Conservation (phyloP, 1,140 invertebrate species). For the Phortica variegata region DNA sequence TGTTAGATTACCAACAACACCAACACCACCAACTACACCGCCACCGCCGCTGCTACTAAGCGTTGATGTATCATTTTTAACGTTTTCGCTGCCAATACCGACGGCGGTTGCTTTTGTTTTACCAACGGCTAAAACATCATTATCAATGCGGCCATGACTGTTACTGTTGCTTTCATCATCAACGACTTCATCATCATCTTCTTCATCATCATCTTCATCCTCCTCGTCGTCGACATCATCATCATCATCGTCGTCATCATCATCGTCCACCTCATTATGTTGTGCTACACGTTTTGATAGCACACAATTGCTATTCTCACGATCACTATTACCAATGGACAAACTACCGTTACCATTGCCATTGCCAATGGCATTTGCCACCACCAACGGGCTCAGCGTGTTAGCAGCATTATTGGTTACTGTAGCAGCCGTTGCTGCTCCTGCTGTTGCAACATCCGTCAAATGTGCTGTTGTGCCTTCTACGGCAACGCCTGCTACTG, state of each 20-base stretch:
- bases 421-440: slow-evolving; percentile 10
- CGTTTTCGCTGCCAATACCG: slow-evolving; percentile 3
- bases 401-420: slow-evolving; percentile 3
- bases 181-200: slow-evolving; percentile 34
- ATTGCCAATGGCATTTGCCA: slow-evolving; percentile 29
- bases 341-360: slow-evolving; percentile 32
- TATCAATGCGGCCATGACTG: too few relatives aligned
- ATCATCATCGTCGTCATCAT: slow-evolving; percentile 22
- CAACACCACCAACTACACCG: slow-evolving; percentile 5
- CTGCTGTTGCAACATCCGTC: slow-evolving; percentile 11
- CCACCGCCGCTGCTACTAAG: slow-evolving; percentile 16
- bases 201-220: slow-evolving; percentile 30
- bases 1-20: slow-evolving; percentile 5
- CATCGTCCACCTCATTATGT: slow-evolving; percentile 18
- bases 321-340: slow-evolving; percentile 14
- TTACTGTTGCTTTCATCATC: slow-evolving; percentile 45
- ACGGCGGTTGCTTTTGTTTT: slow-evolving; percentile 30
- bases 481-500: slow-evolving; percentile 2
- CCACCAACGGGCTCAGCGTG: not conserved
- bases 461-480: slow-evolving; percentile 15
- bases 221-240: slow-evolving; percentile 36
- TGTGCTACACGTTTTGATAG: not conserved
- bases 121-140: slow-evolving; percentile 28
- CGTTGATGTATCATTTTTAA: too few relatives aligned
- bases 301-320: slow-evolving; percentile 18